Evolutionary conservation across 2,888 invertebrate species (phyloP), one percentile per base, ranked within the genome.

Genomic region (Tenthredo livida): DNA sequence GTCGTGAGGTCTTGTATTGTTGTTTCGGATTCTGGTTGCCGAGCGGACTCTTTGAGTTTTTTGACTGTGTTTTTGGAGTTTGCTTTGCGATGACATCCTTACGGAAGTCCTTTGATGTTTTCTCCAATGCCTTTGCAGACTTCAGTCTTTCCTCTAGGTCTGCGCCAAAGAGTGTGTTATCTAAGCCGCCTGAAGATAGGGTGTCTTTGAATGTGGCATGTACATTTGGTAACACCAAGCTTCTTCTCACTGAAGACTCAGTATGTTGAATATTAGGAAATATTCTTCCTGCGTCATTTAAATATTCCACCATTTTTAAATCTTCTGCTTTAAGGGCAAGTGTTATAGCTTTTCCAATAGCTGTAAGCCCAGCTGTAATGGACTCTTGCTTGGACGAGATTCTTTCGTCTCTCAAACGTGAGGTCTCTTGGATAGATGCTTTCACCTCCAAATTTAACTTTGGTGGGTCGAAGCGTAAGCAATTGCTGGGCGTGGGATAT

Each of bases 41-140:
- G 65, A 67, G 65, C 25, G 65, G 65, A 67, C 65, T 67, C 65
- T 67, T 67, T 9, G n/a, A 54, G 54, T 54, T n/a, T 67, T 67
- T 67, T 29, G 65, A 25, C 65, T 67, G 65, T 67, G 25, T 67
- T 25, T 25, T n/a, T 67, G 65, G 65, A 67, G 65, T 5, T 72
- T 17, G 72, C 72, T 72, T 72, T 37, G 72, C 33, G n/a, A 72
- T 72, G 72, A 72, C 72, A 72, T 72, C 72, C n/a, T 72, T 72
- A 37, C 72, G 72, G n/a, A 72, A 72, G n/a, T 72, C 72, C 40
- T 72, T 72, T 9, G 72, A 72, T 37, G 72, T n/a, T n/a, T 21
- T 33, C 15, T 72, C 72, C 72, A 72, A 72, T 1, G 72, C 72
- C 72, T 72, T 72, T n/a, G 72, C 72, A 72, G 72, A 72, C 40